Conservation (phyloP, 2,113 vertebrate genomes). For the Tetrax tetrax region DNA sequence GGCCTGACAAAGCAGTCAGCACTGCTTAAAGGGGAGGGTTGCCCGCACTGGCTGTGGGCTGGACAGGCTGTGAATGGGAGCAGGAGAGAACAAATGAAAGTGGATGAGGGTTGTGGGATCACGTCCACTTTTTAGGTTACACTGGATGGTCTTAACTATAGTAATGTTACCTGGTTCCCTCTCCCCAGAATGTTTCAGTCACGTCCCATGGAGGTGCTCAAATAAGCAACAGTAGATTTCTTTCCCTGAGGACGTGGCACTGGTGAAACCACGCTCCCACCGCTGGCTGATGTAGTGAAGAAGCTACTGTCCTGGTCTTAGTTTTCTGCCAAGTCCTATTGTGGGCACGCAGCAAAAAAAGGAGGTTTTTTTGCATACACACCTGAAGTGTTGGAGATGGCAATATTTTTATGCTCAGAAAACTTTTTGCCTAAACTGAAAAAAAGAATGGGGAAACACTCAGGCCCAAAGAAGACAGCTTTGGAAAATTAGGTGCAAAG, state of each 20-base stretch:
- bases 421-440: neutral
- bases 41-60: neutral
- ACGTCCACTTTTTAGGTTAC: neutral
- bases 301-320: neutral
- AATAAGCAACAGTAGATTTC: neutral
- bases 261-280: neutral
- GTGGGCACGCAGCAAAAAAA: neutral
- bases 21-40: neutral
- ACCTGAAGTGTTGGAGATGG: neutral
- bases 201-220: neutral
- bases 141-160: neutral
- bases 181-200: neutral
- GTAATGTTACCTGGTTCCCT: neutral
- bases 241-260: neutral
- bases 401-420: neutral
- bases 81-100: neutral
- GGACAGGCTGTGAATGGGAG: neutral
- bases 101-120: neutral
- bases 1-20: neutral
- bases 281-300: neutral
- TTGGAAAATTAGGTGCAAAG: neutral
- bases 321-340: neutral
- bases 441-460: neutral
- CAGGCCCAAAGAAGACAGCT: neutral
- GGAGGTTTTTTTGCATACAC: accelerated